Conservation (phyloP, 2,797 vertebrate genomes). For the Lerista edwardsae region DNA sequence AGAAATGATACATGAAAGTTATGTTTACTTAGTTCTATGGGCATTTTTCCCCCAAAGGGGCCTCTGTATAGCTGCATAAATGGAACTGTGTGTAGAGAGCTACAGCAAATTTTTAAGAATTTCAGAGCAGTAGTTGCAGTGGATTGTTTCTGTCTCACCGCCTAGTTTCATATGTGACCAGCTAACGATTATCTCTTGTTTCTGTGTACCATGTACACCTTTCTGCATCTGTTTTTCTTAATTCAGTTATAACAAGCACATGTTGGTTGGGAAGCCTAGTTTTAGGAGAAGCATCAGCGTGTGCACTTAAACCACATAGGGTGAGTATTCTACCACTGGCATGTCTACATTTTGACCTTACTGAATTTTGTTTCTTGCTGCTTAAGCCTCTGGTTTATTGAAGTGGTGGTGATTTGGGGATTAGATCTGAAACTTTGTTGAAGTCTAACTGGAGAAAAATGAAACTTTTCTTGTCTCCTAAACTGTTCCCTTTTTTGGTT, state of each 20-base stretch:
- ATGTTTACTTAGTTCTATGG: neutral
- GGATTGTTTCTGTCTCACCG: neutral
- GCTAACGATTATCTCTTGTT: too few relatives aligned
- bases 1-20: too few relatives aligned
- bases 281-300: neutral
- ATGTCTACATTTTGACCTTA: neutral
- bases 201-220: too few relatives aligned
- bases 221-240: neutral
- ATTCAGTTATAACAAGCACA: neutral
- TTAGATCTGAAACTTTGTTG: too few relatives aligned
- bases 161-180: neutral
- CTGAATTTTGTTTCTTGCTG: neutral
- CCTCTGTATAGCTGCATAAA: neutral
- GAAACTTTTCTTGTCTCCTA: neutral
- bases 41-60: neutral
- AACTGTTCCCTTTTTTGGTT: neutral
- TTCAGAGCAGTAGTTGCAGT: neutral
- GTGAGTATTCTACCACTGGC: too few relatives aligned
- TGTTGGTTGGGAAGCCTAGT: neutral
- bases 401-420: neutral
- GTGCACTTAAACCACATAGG: neutral
- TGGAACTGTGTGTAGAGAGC: neutral
- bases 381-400: neutral
- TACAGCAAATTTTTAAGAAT: neutral
- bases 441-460: neutral